A percentile compares a stretch with the other conserved stretches of the same genome.
These are phyloP conservation scores for Babyrousa celebensis DNA, from an alignment of 2,797 vertebrate genomes.

Conservation along the genomic window DNA sequence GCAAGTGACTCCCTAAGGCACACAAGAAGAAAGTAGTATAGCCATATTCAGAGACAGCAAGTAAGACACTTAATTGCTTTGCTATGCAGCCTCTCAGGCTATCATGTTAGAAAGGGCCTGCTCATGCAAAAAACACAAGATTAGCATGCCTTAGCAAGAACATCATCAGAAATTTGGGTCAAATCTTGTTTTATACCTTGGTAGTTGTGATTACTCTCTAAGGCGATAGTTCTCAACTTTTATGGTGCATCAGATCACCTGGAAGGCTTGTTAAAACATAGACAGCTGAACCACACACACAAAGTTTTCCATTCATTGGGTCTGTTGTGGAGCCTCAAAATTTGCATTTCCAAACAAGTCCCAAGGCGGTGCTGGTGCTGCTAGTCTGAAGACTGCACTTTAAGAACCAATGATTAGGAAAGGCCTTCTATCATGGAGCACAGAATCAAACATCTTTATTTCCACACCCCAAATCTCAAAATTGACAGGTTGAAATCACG, in stretches of 20 bases:
- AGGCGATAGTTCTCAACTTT: not conserved
- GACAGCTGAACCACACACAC: not conserved
- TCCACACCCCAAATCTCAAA: not conserved
- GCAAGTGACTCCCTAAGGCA: not conserved
- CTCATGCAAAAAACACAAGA: not conserved
- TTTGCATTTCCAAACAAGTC: conserved; percentile 34
- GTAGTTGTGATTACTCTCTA: not conserved
- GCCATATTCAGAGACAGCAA: not conserved
- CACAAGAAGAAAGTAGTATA: not conserved
- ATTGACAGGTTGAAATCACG: conserved; percentile 16
- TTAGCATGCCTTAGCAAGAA: not conserved
- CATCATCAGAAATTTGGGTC: not conserved
- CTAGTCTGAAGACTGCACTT: not conserved
- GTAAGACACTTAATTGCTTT: not conserved
- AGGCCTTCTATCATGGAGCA: not conserved
- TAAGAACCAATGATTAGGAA: conserved; percentile 30
- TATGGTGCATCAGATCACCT: not conserved
- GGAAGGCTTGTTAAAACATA: not conserved
- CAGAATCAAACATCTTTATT: conserved; percentile 14
- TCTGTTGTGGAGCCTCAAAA: not conserved
- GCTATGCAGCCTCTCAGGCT: not conserved
- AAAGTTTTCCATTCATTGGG: not conserved
- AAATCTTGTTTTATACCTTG: conserved; percentile 5
- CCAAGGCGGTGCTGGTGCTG: not conserved
- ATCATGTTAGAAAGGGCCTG: not conserved